Conservation (phyloP, 2,113 vertebrate genomes). For the Entomyzon cyanotis region DNA sequence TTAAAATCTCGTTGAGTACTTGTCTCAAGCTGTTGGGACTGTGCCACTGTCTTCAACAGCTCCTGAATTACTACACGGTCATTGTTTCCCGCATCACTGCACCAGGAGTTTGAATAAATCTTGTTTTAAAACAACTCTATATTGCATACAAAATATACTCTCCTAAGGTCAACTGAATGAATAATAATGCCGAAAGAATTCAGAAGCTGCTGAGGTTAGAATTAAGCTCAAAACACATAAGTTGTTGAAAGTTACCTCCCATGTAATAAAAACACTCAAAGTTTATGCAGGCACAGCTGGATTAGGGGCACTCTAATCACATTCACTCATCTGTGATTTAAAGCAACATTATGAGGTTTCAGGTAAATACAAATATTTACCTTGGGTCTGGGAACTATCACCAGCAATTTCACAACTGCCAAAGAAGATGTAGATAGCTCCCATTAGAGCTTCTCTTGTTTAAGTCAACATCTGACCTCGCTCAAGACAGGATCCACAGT, state of each 20-base stretch:
- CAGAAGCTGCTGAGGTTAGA: not conserved
- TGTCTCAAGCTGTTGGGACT: conserved; percentile 96
- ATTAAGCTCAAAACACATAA: not conserved
- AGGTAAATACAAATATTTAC: not conserved
- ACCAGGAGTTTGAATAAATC: conserved; percentile 7
- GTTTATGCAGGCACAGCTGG: not conserved
- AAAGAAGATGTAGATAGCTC: not conserved
- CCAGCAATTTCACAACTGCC: not conserved
- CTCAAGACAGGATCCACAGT: not conserved
- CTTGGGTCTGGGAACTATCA: not conserved
- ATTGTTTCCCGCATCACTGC: conserved; percentile 91
- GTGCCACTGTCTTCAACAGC: conserved; percentile 94
- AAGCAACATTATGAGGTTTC: not conserved
- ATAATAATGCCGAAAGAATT: not conserved
- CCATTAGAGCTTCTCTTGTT: not conserved
- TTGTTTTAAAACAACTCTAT: not conserved
- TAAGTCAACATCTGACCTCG: not conserved
- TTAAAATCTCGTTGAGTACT: conserved; percentile 95
- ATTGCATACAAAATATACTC: not conserved
- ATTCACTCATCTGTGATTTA: not conserved
- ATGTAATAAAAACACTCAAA: not conserved
- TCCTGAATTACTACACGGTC: conserved; percentile 97
- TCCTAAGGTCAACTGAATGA: not conserved
- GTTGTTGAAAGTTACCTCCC: not conserved
- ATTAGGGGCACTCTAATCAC: not conserved